phyloP scores from a whole-genome alignment of 1,140 invertebrate species.

The Harpegnathos saltator region DNA sequence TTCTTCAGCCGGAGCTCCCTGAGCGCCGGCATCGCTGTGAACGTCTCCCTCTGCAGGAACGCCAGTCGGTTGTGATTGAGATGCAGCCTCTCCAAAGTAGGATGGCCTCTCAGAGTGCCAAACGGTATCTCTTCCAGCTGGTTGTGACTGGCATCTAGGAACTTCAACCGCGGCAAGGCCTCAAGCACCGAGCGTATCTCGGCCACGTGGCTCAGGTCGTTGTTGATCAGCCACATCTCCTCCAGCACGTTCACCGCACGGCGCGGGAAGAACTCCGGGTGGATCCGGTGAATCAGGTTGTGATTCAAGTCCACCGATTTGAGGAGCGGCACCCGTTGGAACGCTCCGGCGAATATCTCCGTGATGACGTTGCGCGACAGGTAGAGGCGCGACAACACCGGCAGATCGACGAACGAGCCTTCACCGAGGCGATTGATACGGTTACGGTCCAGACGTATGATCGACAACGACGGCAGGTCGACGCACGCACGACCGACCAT shows the following conservation, averaged over 20 bases:
- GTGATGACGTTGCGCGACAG: slow-evolving; percentile 91
- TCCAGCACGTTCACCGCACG: slow-evolving; percentile 90
- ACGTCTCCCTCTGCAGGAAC: slow-evolving; percentile 91
- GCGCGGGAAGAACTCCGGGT: slow-evolving; percentile 93
- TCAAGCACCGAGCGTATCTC: slow-evolving; percentile 91
- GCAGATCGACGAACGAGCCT: slow-evolving; percentile 93
- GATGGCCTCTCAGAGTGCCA: slow-evolving; percentile 91
- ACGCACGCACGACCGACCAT: slow-evolving; percentile 92
- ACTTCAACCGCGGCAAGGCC: slow-evolving; percentile 90
- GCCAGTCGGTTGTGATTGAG: slow-evolving; percentile 92
- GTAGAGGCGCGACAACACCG: slow-evolving; percentile 89
- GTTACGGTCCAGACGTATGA: slow-evolving; percentile 90
- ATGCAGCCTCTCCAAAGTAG: slow-evolving; percentile 92
- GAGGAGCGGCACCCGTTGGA: slow-evolving; percentile 91
- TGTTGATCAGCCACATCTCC: slow-evolving; percentile 91
- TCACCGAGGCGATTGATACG: slow-evolving; percentile 90
- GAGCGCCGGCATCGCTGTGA: slow-evolving; percentile 93
- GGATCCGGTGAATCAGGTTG: slow-evolving; percentile 91
- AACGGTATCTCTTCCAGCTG: slow-evolving; percentile 91
- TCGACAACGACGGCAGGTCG: slow-evolving; percentile 90
- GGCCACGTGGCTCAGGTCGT: slow-evolving; percentile 90
- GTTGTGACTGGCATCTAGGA: slow-evolving; percentile 92
- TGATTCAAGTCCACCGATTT: slow-evolving; percentile 91
- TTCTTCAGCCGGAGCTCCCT: slow-evolving; percentile 92
- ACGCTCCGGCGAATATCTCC: slow-evolving; percentile 91